Evolutionary conservation across 1,140 invertebrate genomes (phyloP), one percentile per base, ranked within the genome.

Genomic region (Lasioglossum baleicum): DNA sequence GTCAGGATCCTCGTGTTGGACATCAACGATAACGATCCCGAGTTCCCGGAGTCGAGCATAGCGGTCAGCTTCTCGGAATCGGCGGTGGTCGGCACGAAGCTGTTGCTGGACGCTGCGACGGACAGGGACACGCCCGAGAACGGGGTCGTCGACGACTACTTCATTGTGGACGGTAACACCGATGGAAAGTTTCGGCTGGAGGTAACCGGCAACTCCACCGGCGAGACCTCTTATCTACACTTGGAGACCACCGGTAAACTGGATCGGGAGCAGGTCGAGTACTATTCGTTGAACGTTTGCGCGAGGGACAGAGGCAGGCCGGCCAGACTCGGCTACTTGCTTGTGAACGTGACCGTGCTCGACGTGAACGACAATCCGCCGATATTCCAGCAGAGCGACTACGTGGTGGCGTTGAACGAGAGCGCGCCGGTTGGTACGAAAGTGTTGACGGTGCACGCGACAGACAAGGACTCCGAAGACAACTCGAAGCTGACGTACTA

Each of bases 341-440:
- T 96, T 91, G 97, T 99, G n/a, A 98, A 98, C 90, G 96, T 98
- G 13, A 96, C 96, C 20, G 96, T 98, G 74, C 92, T 98, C 69
- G 98, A 99, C 91, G 97, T 98, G 0, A 99, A 99, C 90, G 98
- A 99, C 90, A 98, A 99, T 92, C 97, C 97, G 22, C 98, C 98
- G 40, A 96, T 98, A 68, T 98, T 99, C 85, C 97, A 97, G 89
- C 97, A 98, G 88, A 97, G 96, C 92, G 98, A 98, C 89, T 99
- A 99, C 92, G 96, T 96, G 64, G 97, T 98, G 0, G 96, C 96
- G 13, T 87, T 99, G 20, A 98, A 98, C 91, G 99, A 99, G 93
- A 99, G 97, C 88, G 96, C 97, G 5, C 95, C 96, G 5, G 95
- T 96, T 0, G 97, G 97, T n/a, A 98, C 97, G 0, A 95, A 94